These are phyloP conservation scores for Perodicticus potto DNA, from an alignment of 2,797 vertebrate species.

Conservation along the genomic window DNA sequence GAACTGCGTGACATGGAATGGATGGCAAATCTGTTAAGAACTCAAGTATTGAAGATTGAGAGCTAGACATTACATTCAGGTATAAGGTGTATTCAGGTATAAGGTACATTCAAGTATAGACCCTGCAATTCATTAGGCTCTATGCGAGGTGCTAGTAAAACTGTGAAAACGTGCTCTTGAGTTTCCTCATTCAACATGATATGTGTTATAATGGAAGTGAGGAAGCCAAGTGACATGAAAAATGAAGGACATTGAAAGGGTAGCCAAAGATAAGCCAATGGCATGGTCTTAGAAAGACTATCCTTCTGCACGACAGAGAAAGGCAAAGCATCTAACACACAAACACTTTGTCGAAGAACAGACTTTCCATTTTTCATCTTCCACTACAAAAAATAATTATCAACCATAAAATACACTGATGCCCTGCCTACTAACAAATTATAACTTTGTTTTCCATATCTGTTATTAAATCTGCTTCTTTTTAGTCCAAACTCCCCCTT, in stretches of 20 bases:
- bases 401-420: background rate
- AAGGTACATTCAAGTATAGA: background rate
- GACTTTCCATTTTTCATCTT: constrained; percentile 7
- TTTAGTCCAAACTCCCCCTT: background rate
- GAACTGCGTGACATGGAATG: background rate
- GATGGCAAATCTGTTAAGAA: background rate
- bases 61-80: background rate
- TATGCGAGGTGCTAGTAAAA: background rate
- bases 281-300: background rate
- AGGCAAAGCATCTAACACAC: background rate
- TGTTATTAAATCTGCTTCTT: background rate
- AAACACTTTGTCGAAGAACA: background rate
- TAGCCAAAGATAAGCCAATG: background rate
- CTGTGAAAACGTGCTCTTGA: background rate
- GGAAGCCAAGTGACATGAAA: background rate
- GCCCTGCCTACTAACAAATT: background rate
- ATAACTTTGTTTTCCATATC: constrained; percentile 1
- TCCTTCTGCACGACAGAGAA: background rate
- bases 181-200: background rate
- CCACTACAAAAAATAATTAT: background rate
- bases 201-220: background rate
- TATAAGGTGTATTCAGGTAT: background rate
- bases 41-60: background rate
- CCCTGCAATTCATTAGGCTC: background rate
- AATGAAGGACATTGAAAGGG: background rate